These are phyloP conservation scores for Alloscopus bannaensis DNA, from an alignment of 2,888 invertebrate species.

Conservation along the genomic window DNA sequence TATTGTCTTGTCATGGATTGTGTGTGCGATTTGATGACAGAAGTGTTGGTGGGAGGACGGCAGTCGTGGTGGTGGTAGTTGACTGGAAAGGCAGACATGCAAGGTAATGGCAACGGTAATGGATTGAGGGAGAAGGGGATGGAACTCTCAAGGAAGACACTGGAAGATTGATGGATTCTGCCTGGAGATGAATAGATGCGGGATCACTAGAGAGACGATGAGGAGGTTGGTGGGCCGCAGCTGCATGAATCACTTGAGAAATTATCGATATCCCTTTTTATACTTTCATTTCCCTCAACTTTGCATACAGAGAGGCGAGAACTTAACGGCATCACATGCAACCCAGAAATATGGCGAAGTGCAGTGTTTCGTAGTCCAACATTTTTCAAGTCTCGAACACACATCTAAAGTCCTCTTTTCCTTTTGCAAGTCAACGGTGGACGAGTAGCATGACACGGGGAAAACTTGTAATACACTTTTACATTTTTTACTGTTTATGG, in stretches of 20 bases:
- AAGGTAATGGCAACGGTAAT: constrained; percentile 67
- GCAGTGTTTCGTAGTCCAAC: too few species aligned
- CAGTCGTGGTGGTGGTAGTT: constrained; percentile 33
- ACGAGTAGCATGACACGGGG: too few species aligned
- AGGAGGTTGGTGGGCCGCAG: constrained; percentile 56
- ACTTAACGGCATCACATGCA: too few species aligned
- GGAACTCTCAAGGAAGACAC: constrained; percentile 40
- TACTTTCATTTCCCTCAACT: constrained; percentile 19
- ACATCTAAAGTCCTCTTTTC: too few species aligned
- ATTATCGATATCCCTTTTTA: constrained; percentile 35
- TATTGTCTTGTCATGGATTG: constrained; percentile 16
- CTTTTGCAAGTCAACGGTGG: too few species aligned
- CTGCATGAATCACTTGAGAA: constrained; percentile 60
- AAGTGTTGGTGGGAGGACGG: constrained; percentile 15
- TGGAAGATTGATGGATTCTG: constrained; percentile 70
- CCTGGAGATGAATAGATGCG: constrained; percentile 70
- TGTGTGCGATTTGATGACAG: constrained; percentile 21
- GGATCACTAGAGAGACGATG: constrained; percentile 55
- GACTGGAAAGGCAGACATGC: constrained; percentile 40
- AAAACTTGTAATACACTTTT: too few species aligned
- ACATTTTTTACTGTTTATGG: too few species aligned
- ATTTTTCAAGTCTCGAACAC: too few species aligned
- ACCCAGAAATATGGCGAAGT: too few species aligned
- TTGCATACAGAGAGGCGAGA: too few species aligned
- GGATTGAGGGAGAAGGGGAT: constrained; percentile 61